phyloP scores from a whole-genome alignment of 2,797 vertebrate genomes.

The Coilia nasus region DNA sequence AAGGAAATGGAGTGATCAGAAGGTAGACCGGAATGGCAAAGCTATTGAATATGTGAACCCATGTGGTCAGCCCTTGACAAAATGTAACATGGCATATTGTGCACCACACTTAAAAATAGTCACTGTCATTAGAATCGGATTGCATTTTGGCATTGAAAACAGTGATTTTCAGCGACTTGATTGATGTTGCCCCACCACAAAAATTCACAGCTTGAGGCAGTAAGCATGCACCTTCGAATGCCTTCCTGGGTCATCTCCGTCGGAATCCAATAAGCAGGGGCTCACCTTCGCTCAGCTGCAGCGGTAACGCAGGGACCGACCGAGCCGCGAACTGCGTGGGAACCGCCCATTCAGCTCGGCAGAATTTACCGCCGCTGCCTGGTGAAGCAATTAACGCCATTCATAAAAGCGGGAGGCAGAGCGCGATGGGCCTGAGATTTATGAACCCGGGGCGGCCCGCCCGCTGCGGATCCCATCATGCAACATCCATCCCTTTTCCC shows the following conservation, averaged over 20 bases:
- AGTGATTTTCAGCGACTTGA: constrained; percentile 1
- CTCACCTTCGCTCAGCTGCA: background rate
- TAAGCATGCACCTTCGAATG: background rate
- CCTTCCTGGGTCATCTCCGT: background rate
- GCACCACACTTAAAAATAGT: background rate
- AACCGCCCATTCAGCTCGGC: constrained; percentile 29
- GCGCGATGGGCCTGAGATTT: constrained; percentile 29
- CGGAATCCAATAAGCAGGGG: background rate
- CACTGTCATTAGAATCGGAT: constrained; percentile 1
- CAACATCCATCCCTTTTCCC: constrained; percentile 26
- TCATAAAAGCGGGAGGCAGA: constrained; percentile 7
- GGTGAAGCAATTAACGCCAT: constrained; percentile 32
- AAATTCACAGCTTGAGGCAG: background rate
- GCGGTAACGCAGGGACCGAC: background rate
- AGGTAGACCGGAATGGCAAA: constrained; percentile 19
- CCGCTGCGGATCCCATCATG: constrained; percentile 6
- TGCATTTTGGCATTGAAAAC: background rate
- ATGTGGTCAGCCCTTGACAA: background rate
- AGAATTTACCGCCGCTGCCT: constrained; percentile 31
- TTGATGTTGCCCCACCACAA: background rate
- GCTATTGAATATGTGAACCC: constrained; percentile 6
- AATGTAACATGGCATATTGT: background rate
- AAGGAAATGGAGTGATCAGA: constrained; percentile 32
- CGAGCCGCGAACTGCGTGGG: background rate
- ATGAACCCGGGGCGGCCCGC: constrained; percentile 31